These are phyloP conservation scores for Mesochorus sp. DNA, from an alignment of 2,888 invertebrate species.

Conservation along the genomic window DNA sequence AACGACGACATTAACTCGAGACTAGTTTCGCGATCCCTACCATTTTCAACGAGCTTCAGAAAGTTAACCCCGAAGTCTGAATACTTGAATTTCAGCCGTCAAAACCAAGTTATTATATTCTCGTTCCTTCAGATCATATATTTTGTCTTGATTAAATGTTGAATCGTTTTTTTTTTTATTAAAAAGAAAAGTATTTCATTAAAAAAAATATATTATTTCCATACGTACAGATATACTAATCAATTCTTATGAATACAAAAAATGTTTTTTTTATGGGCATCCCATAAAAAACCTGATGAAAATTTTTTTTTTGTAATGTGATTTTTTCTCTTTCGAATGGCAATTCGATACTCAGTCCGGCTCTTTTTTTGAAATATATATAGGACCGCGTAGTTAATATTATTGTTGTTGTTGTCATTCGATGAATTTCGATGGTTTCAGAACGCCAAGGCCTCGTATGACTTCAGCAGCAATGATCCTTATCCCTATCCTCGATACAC, in stretches of 20 bases:
- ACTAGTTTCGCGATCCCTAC: conserved; percentile 33
- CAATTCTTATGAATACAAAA: no score
- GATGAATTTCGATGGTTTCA: conserved; percentile 81
- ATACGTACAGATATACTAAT: no score
- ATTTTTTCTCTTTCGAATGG: not conserved
- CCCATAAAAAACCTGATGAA: no score
- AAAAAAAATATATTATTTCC: no score
- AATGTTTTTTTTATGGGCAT: no score
- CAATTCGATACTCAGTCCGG: no score
- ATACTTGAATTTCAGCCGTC: conserved; percentile 12
- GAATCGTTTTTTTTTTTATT: not conserved
- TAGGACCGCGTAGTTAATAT: not conserved
- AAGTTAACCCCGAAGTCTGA: not conserved
- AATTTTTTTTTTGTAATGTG: no score
- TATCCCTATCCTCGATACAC: conserved; percentile 99
- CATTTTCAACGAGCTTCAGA: conserved; percentile 20
- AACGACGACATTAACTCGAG: conserved; percentile 41
- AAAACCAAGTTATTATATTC: not conserved
- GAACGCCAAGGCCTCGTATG: conserved; percentile 99
- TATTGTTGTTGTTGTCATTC: not conserved
- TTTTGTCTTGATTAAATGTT: conserved; percentile 10
- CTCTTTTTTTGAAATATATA: not conserved
- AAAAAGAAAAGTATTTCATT: no score
- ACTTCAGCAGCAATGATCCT: conserved; percentile 99
- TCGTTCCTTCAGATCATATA: not conserved